Evolutionary conservation across 2,888 invertebrate species (phyloP).

Genomic region (Gastrophysa polygoni): DNA sequence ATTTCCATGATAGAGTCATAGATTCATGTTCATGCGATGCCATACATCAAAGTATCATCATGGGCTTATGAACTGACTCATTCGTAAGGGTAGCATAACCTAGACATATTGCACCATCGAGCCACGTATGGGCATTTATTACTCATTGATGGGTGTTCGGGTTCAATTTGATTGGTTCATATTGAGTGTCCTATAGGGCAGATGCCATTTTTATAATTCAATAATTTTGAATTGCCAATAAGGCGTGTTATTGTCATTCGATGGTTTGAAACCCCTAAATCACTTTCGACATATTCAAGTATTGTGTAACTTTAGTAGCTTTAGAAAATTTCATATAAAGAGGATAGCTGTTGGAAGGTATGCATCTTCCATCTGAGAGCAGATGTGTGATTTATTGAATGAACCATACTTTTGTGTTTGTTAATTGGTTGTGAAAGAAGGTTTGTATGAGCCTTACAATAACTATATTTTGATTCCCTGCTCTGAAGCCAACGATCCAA

Average conservation of each 20-base stretch:
- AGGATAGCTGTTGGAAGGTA: slow-evolving; percentile 44
- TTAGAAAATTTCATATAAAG: slow-evolving; percentile 48
- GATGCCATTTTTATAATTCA: slow-evolving; percentile 51
- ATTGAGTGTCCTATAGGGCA: slow-evolving; percentile 50
- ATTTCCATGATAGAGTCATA: slow-evolving; percentile 49
- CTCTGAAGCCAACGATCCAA: too few species aligned
- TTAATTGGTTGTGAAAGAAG: too few species aligned
- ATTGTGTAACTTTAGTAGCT: slow-evolving; percentile 36
- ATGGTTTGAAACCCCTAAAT: slow-evolving; percentile 45
- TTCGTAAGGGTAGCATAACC: slow-evolving; percentile 49
- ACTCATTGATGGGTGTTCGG: slow-evolving; percentile 54
- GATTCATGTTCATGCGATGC: slow-evolving; percentile 44
- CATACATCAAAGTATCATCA: slow-evolving; percentile 51
- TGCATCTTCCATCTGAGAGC: slow-evolving; percentile 40
- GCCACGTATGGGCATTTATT: slow-evolving; percentile 48
- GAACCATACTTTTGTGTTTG: background rate
- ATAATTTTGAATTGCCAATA: slow-evolving; percentile 47
- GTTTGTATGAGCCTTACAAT: too few species aligned
- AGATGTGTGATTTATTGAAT: slow-evolving; percentile 46
- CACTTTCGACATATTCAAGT: slow-evolving; percentile 52
- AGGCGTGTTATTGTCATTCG: slow-evolving; percentile 46
- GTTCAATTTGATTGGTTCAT: slow-evolving; percentile 49
- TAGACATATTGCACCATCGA: slow-evolving; percentile 44
- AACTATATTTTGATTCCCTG: too few species aligned
- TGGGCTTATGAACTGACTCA: slow-evolving; percentile 51